Percentiles rank a stretch among this genome's conserved stretches.
These are phyloP conservation scores for Esox niger DNA, from an alignment of 2,113 vertebrate species.

Conservation along the genomic window DNA sequence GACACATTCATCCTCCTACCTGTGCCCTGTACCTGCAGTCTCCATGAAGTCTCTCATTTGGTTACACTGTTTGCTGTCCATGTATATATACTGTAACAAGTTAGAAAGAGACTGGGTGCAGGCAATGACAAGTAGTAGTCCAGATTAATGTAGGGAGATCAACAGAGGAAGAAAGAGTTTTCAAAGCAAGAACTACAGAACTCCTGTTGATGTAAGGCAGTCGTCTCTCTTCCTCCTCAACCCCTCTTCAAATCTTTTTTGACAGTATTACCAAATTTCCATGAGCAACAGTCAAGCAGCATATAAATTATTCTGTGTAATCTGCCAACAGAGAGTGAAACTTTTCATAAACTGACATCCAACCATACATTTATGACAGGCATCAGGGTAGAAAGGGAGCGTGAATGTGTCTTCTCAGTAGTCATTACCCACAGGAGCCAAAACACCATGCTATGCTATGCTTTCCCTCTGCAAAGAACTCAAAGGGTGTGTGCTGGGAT, in stretches of 20 bases:
- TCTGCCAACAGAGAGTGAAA: conserved; percentile 50
- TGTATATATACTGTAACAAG: background rate
- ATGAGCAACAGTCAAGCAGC: conserved; percentile 43
- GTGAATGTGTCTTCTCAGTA: conserved; percentile 15
- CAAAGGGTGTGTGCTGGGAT: background rate
- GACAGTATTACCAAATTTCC: conserved; percentile 52
- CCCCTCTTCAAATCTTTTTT: conserved; percentile 49
- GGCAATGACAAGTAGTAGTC: conserved; percentile 18
- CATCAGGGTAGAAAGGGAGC: conserved; percentile 29
- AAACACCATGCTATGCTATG: background rate
- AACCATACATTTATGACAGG: conserved; percentile 39
- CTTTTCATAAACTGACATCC: conserved; percentile 48
- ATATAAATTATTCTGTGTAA: conserved; percentile 71
- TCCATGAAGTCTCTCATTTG: background rate
- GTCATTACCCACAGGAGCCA: conserved; percentile 9
- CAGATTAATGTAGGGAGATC: background rate
- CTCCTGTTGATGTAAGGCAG: conserved; percentile 55
- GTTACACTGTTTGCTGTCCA: no score
- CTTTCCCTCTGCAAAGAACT: background rate
- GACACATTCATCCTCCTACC: no score
- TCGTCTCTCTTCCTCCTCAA: conserved; percentile 26
- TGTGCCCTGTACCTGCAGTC: background rate
- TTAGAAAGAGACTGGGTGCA: background rate
- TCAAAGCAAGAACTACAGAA: conserved; percentile 20
- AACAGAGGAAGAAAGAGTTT: conserved; percentile 6